These are phyloP conservation scores for Cherax quadricarinatus DNA, from an alignment of 1,140 invertebrate genomes.

Conservation along the genomic window DNA sequence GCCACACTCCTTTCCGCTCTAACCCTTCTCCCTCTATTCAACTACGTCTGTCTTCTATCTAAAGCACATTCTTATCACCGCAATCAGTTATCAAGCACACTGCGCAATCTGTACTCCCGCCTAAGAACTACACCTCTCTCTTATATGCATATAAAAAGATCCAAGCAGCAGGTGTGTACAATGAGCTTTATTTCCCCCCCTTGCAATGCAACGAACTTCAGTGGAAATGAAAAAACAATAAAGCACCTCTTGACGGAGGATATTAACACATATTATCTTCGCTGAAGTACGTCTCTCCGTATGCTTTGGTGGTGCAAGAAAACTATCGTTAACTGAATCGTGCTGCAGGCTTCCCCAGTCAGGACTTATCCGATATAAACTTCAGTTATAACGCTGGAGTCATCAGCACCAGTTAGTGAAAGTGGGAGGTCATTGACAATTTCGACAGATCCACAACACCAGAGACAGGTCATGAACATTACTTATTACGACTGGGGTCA, in stretches of 20 bases:
- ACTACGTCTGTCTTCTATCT: too few species aligned
- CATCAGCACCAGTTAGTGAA: neutral
- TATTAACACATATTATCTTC: neutral
- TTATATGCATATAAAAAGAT: too few species aligned
- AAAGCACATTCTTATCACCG: too few species aligned
- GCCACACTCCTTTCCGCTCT: neutral
- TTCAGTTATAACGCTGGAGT: neutral
- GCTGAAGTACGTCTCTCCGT: neutral
- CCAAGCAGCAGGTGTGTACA: too few species aligned
- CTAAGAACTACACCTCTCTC: too few species aligned
- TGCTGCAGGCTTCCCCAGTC: neutral
- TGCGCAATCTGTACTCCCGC: too few species aligned
- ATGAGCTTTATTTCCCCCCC: neutral
- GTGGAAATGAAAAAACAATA: neutral
- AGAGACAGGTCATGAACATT: neutral
- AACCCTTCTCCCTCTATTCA: neutral
- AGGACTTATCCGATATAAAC: neutral
- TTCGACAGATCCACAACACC: too few species aligned
- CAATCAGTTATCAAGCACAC: too few species aligned
- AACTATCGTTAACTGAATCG: neutral
- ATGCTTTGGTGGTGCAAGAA: neutral
- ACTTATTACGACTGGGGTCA: too few species aligned
- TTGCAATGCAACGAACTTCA: neutral
- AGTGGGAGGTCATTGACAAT: too few species aligned
- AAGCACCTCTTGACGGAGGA: neutral